Conservation (phyloP, 2,888 invertebrate genomes). For the Sesia apiformis region DNA sequence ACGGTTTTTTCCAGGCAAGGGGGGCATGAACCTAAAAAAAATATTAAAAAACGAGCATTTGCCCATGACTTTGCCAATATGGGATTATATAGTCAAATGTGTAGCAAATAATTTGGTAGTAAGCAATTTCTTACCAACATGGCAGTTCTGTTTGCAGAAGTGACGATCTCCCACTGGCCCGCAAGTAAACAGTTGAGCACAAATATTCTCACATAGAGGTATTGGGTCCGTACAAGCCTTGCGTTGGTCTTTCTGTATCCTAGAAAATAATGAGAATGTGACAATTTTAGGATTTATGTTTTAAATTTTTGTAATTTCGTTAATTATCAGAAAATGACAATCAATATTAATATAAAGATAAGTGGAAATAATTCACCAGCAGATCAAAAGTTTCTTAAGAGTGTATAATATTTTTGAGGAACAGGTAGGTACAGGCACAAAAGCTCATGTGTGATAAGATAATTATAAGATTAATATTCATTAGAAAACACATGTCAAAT, state of each 20-base stretch:
- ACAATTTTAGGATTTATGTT: neutral
- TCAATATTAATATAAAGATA: neutral
- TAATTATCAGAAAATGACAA: neutral
- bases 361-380: neutral
- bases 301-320: neutral
- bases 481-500: too few species aligned
- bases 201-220: constrained; percentile 84
- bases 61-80: neutral
- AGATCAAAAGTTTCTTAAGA: neutral
- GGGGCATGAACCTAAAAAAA: constrained; percentile 78
- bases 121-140: constrained; percentile 51
- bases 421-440: too few species aligned
- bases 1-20: constrained; percentile 83
- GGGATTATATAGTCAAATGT: neutral
- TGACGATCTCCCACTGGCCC: constrained; percentile 80
- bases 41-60: neutral
- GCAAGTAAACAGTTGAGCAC: constrained; percentile 79
- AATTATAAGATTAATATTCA: too few species aligned
- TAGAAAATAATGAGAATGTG: constrained; percentile 10
- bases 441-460: too few species aligned
- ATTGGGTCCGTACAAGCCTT: constrained; percentile 86
- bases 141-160: constrained; percentile 79
- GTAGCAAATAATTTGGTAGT: neutral
- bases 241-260: constrained; percentile 61
- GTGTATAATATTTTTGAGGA: too few species aligned